Base-by-base conservation (phyloP, 2,113 vertebrate species). In the Oncorhynchus tshawytscha region DNA sequence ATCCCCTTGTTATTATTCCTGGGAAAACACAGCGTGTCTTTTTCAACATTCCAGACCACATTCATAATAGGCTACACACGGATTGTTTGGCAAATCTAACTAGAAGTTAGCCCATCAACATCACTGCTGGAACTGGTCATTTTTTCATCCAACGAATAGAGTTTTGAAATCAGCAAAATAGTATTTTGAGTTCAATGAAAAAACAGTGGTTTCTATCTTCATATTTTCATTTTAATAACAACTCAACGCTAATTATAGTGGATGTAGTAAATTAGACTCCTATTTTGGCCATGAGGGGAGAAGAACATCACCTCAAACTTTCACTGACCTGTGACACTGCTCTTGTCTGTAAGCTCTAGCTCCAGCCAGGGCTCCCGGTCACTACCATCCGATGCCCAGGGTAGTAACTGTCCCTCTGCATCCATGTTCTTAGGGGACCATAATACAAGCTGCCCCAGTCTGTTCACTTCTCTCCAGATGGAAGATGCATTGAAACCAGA, bases 1-100 rank as follows among this genome's bases (percentile, higher is more conserved):
- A 87, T 29, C 94, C 95, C 22, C 81, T 92, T 0, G 95, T 95
- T 80, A 94, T 77, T 69, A 97, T 91, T 39, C 95, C 96, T 94
- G 77, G 22, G 72, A 78, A 31, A 74, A 82, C 18, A 82, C 15
- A 27, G n/a, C 39, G 34, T 7, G 67, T 39, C 18, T 51, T n/a
- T 20, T 71, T 60, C 39, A 67, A 4, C 51, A 48, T 29, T 27
- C 62, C 25, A 65, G 13, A 15, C 22, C 2, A 13, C 62, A 25
- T 65, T 65, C 39, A 45, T 45, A 45, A 45, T 11, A 45, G 39
- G 39, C 39, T 45, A 45, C 39, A 45, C 9, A 45, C 2, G 9
- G 39, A 45, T 12, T 45, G 39, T 45, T 45, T 45, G 39, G 39
- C 0, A 45, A 45, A 45, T 45, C 9, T 11, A 12, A 45, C 39